Evolutionary conservation across 2,888 invertebrate genomes (phyloP).

Genomic region (Philereme vetulata): DNA sequence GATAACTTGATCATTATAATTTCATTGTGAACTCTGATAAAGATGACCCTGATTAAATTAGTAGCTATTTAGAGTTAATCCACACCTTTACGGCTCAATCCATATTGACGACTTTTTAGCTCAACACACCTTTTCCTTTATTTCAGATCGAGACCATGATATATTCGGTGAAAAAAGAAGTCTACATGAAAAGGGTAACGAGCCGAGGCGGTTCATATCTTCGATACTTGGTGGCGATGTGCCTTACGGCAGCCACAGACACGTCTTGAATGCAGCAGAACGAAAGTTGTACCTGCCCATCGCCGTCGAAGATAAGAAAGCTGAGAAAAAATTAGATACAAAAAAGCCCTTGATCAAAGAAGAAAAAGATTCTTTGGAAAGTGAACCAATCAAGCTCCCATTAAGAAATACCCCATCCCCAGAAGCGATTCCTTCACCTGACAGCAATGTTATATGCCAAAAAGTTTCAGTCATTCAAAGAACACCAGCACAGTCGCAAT

Average conservation of each 20-base stretch:
- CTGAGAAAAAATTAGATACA: constrained; percentile 76
- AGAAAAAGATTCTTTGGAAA: constrained; percentile 86
- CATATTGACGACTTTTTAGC: neutral
- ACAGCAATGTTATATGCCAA: constrained; percentile 86
- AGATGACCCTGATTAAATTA: constrained; percentile 16
- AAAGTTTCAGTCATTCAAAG: constrained; percentile 92
- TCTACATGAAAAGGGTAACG: constrained; percentile 69
- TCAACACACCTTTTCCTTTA: constrained; percentile 42
- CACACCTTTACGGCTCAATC: neutral
- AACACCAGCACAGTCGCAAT: constrained; percentile 85
- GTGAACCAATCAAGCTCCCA: constrained; percentile 85
- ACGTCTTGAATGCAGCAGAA: constrained; percentile 92
- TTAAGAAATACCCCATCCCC: constrained; percentile 78
- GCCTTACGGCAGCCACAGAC: constrained; percentile 90
- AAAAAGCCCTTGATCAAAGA: constrained; percentile 80
- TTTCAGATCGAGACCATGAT: constrained; percentile 82
- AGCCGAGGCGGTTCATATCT: constrained; percentile 88
- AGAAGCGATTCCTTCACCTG: constrained; percentile 84
- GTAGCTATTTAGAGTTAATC: constrained; percentile 12
- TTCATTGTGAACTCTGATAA: constrained; percentile 25
- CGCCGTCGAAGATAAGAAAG: constrained; percentile 78
- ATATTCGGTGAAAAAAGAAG: constrained; percentile 75
- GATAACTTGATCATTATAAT: constrained; percentile 39
- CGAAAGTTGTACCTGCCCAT: constrained; percentile 89
- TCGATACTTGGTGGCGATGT: constrained; percentile 92